These are phyloP conservation scores for Metellina segmentata DNA, from an alignment of 2,888 invertebrate genomes.

Conservation along the genomic window DNA sequence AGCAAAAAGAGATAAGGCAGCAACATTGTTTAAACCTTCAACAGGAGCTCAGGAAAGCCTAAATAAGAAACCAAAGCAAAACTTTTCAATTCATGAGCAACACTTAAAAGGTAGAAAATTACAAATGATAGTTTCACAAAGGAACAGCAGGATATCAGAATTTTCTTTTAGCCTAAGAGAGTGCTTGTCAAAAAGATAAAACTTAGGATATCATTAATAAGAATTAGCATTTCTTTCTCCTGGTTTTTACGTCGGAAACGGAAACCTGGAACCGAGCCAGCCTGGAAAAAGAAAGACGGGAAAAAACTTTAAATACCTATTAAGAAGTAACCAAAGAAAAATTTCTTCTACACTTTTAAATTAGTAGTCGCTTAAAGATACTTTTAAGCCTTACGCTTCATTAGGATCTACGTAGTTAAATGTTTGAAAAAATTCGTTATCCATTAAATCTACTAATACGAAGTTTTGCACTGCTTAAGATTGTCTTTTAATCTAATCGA, in stretches of 20 bases:
- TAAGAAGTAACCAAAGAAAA: conserved; percentile 34
- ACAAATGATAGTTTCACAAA: conserved; percentile 38
- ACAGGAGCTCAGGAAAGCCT: too few species aligned
- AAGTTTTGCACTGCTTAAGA: conserved; percentile 19
- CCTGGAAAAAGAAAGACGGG: background rate
- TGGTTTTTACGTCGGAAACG: conserved; percentile 18
- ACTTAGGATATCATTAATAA: conserved; percentile 56
- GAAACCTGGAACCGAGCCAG: conserved; percentile 31
- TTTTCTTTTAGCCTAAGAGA: conserved; percentile 53
- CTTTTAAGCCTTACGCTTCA: conserved; percentile 11
- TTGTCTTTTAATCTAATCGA: conserved; percentile 32
- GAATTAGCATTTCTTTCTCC: conserved; percentile 45
- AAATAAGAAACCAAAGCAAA: too few species aligned
- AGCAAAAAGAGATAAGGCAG: too few species aligned
- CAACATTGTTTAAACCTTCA: too few species aligned
- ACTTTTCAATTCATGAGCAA: background rate
- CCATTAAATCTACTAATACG: background rate
- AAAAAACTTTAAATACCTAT: conserved; percentile 48
- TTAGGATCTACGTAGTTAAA: conserved; percentile 11
- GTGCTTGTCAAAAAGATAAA: conserved; percentile 58
- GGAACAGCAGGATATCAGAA: conserved; percentile 26
- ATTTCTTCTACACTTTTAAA: conserved; percentile 27
- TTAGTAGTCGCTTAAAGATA: conserved; percentile 39
- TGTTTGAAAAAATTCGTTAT: background rate
- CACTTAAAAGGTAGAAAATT: conserved; percentile 27